phyloP scores from a whole-genome alignment of 2,888 invertebrate species.

The Cerastis leucographa region DNA sequence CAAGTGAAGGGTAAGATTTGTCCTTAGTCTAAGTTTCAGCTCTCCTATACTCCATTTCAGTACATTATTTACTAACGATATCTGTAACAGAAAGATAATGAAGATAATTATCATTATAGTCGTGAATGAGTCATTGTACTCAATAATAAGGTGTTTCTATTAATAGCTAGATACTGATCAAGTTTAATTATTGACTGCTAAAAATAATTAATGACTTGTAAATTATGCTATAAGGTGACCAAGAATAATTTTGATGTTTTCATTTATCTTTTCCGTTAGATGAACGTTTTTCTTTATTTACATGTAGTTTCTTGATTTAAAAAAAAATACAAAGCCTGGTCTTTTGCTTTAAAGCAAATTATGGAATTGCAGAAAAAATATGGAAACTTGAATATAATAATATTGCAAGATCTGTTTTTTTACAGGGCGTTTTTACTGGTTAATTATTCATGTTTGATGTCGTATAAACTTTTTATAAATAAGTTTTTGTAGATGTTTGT shows the following conservation, averaged over 20 bases:
- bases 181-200: neutral
- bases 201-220: slow-evolving; percentile 13
- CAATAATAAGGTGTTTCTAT: neutral
- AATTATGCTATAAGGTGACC: neutral
- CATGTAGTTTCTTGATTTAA: neutral
- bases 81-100: slow-evolving; percentile 89
- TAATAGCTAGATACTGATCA: slow-evolving; percentile 13
- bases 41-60: slow-evolving; percentile 98
- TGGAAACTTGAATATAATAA: neutral
- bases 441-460: neutral
- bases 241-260: neutral
- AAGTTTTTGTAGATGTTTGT: neutral
- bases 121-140: neutral
- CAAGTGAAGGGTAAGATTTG: slow-evolving; percentile 96
- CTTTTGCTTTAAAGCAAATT: neutral
- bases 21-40: slow-evolving; percentile 96
- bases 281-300: neutral
- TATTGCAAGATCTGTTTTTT: neutral
- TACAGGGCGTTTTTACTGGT: neutral
- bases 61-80: slow-evolving; percentile 98
- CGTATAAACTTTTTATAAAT: neutral
- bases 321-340: neutral
- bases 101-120: slow-evolving; percentile 34
- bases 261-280: neutral
- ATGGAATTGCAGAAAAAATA: neutral